A percentile compares a stretch with the other conserved stretches of the same genome.
Evolutionary conservation across 2,888 invertebrate species (phyloP).

Genomic region (Drosophila hamatofila): DNA sequence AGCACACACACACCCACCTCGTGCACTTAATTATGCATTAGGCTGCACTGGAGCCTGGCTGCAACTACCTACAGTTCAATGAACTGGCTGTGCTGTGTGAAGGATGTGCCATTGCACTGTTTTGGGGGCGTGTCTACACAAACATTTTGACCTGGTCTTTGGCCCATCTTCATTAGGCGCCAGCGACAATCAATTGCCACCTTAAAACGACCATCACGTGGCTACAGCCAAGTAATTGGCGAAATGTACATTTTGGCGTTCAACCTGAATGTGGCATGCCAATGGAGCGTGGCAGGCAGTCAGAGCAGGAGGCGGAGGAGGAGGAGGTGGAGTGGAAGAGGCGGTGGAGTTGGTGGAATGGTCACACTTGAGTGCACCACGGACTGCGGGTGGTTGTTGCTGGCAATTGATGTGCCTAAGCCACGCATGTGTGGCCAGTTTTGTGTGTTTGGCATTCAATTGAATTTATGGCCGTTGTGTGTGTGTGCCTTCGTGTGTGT

Average conservation of each 20-base stretch:
- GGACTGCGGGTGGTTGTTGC: not conserved
- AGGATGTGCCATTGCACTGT: conserved; percentile 20
- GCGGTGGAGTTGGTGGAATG: conserved; percentile 5
- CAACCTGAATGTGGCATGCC: conserved; percentile 55
- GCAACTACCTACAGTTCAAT: conserved; percentile 50
- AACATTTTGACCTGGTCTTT: conserved; percentile 7
- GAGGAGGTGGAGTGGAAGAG: conserved; percentile 1
- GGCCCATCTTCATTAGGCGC: conserved; percentile 58
- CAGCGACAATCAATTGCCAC: conserved; percentile 73
- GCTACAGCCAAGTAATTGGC: conserved; percentile 67
- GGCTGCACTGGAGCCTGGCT: conserved; percentile 60
- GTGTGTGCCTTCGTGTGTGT: conserved; percentile 20
- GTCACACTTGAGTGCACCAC: conserved; percentile 65
- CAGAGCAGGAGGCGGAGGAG: not conserved
- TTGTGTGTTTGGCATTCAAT: conserved; percentile 58
- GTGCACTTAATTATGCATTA: conserved; percentile 79
- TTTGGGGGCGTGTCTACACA: conserved; percentile 13
- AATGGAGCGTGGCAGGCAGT: conserved; percentile 60
- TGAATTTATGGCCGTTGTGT: conserved; percentile 59
- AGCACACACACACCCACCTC: conserved; percentile 13
- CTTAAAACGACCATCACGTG: conserved; percentile 53
- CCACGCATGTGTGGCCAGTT: conserved; percentile 71
- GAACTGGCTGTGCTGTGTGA: conserved; percentile 42
- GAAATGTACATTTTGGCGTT: conserved; percentile 61
- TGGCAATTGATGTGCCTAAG: conserved; percentile 55